phyloP scores from a whole-genome alignment of 2,888 invertebrate genomes.

The Tetropium fuscum region DNA sequence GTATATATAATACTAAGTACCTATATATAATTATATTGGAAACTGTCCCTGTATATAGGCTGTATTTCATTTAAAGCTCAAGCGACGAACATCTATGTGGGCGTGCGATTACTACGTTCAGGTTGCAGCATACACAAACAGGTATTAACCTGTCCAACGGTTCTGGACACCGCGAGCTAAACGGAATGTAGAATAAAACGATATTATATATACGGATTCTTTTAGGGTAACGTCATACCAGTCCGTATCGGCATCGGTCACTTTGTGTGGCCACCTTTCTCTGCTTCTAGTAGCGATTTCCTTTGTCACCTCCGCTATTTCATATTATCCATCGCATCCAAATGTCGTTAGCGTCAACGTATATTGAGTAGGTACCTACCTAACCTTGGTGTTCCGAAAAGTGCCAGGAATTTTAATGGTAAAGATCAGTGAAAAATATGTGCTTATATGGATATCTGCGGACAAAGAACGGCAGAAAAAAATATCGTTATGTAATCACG shows the following conservation, averaged over 20 bases:
- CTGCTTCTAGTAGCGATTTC: slow-evolving; percentile 14
- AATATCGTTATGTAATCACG: slow-evolving; percentile 2
- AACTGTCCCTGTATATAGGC: no score
- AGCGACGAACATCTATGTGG: no score
- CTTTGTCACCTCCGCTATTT: slow-evolving; percentile 28
- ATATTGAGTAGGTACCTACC: no score
- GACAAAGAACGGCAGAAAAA: background rate
- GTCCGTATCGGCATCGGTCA: slow-evolving; percentile 6
- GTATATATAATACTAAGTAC: no score
- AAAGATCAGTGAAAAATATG: slow-evolving; percentile 15
- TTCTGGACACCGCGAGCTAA: slow-evolving; percentile 7
- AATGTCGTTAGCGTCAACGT: slow-evolving; percentile 18
- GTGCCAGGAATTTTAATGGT: slow-evolving; percentile 21
- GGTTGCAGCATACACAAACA: slow-evolving; percentile 39
- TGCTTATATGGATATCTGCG: background rate
- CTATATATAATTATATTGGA: no score
- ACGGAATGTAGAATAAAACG: slow-evolving; percentile 9
- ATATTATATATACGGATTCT: slow-evolving; percentile 4
- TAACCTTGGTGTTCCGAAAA: slow-evolving; percentile 26
- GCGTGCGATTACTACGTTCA: slow-evolving; percentile 24
- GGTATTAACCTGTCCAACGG: slow-evolving; percentile 43
- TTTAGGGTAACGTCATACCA: slow-evolving; percentile 1
- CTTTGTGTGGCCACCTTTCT: slow-evolving; percentile 12
- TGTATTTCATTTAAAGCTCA: no score
- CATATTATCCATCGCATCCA: slow-evolving; percentile 19